Conservation (phyloP, 2,888 invertebrate genomes). For the Agonopterix arenella region DNA sequence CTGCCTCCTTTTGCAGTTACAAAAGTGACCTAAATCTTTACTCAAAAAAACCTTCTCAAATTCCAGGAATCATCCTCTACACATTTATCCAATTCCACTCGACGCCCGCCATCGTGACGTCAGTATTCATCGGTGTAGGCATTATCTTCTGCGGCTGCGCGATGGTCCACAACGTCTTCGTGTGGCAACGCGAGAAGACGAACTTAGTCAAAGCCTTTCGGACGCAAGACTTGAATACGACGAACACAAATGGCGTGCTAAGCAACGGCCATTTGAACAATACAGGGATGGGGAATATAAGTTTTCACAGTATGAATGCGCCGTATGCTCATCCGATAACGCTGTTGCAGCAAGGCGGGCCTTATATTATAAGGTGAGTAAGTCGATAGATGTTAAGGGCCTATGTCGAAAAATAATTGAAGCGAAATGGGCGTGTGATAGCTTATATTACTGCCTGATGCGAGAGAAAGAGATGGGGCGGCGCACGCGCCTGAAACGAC, state of each 20-base stretch:
- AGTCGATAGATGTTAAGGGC: too few species aligned
- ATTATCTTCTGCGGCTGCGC: conserved; percentile 95
- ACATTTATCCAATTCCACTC: conserved; percentile 95
- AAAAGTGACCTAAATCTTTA: too few species aligned
- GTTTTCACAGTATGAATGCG: conserved; percentile 59
- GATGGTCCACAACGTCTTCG: conserved; percentile 95
- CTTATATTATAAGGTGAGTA: conserved; percentile 73
- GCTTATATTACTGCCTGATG: too few species aligned
- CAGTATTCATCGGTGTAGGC: conserved; percentile 91
- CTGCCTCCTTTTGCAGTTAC: too few species aligned
- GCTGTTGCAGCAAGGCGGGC: conserved; percentile 70
- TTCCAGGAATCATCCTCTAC: conserved; percentile 91
- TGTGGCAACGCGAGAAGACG: conserved; percentile 95
- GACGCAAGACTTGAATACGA: conserved; percentile 40
- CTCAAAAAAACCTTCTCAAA: too few species aligned
- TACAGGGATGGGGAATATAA: conserved; percentile 51
- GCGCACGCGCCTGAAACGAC: too few species aligned
- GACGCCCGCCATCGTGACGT: conserved; percentile 93
- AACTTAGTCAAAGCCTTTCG: conserved; percentile 83
- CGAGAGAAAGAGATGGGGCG: too few species aligned
- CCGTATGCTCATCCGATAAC: conserved; percentile 68
- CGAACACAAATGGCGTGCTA: conserved; percentile 56
- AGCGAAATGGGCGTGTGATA: too few species aligned
- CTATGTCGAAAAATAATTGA: too few species aligned
- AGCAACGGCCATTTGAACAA: conserved; percentile 62